These are phyloP conservation scores for Burhinus bistriatus DNA, from an alignment of 2,113 vertebrate species.

Conservation along the genomic window DNA sequence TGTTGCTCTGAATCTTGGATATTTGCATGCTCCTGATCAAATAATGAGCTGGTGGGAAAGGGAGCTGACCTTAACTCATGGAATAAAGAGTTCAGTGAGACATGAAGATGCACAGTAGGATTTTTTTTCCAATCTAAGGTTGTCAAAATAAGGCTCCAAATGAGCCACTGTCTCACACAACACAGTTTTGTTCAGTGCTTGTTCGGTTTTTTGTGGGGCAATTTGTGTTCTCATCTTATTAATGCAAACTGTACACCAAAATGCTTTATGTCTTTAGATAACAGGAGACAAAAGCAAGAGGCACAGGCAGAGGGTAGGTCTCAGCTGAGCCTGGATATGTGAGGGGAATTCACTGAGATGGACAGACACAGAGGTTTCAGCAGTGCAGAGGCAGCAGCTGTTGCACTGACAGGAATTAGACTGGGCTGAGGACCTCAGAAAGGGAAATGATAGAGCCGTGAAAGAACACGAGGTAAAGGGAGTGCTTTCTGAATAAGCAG, in stretches of 20 bases:
- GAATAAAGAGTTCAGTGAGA: slow-evolving; percentile 48
- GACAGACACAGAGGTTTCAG: background rate
- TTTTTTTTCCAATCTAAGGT: background rate
- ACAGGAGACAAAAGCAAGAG: background rate
- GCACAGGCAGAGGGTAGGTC: background rate
- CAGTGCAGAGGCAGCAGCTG: background rate
- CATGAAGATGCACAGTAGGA: slow-evolving; percentile 21
- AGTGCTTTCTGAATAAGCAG: background rate
- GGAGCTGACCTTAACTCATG: background rate
- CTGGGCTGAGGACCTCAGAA: background rate
- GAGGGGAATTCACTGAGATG: background rate
- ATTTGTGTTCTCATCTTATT: background rate
- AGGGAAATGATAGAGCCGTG: background rate
- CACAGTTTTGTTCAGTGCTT: background rate
- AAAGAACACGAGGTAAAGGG: background rate
- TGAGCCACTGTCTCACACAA: background rate
- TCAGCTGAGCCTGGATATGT: background rate
- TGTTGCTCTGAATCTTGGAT: background rate
- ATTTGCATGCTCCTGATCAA: background rate
- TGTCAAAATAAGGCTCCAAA: slow-evolving; percentile 37
- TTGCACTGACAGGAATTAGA: background rate
- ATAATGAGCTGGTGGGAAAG: background rate
- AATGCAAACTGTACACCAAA: background rate
- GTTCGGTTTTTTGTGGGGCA: background rate
- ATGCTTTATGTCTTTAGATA: background rate